These are phyloP conservation scores for Uropsilus gracilis DNA, from an alignment of 2,113 vertebrate species.

Conservation along the genomic window DNA sequence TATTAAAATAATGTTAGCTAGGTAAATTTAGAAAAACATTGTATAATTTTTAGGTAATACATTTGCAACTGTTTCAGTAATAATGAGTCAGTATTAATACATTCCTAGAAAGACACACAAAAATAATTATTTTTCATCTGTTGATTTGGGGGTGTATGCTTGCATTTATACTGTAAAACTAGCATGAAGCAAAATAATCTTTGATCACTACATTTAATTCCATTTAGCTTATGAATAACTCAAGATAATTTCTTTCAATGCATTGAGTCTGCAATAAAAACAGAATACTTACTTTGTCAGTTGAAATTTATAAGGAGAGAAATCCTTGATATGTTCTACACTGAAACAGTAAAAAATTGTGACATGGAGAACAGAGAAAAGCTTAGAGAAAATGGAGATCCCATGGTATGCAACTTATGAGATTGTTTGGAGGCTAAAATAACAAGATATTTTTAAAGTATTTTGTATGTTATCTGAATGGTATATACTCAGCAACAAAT, in stretches of 20 bases:
- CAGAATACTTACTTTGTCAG: background rate
- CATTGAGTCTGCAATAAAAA: background rate
- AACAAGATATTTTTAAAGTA: background rate
- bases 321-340: background rate
- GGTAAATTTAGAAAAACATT: background rate
- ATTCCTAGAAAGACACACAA: background rate
- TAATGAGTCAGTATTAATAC: background rate
- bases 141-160: background rate
- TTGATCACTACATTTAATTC: background rate
- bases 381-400: background rate
- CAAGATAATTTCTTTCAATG: background rate
- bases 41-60: background rate
- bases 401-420: background rate
- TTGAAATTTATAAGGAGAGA: background rate
- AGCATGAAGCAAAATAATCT: background rate
- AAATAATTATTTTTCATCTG: background rate
- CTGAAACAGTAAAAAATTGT: background rate
- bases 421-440: background rate
- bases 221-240: background rate
- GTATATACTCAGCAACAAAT: background rate
- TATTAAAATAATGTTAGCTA: background rate
- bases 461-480: background rate
- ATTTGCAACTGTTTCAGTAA: background rate
- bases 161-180: slow-evolving; percentile 24
- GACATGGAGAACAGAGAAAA: background rate